A percentile compares a stretch with the other conserved stretches of the same genome.
phyloP scores from a whole-genome alignment of 2,797 vertebrate genomes.

The Emys orbicularis region DNA sequence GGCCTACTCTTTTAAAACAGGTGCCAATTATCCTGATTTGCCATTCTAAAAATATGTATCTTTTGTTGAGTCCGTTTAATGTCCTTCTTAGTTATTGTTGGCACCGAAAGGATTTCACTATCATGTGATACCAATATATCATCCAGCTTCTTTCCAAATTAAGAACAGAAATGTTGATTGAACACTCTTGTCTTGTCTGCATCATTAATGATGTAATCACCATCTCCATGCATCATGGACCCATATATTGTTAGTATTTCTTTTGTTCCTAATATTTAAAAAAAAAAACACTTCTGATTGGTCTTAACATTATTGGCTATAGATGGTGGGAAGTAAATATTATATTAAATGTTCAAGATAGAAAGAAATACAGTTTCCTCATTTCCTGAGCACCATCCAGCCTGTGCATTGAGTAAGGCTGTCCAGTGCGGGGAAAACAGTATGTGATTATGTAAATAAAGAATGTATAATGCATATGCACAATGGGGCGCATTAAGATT shows the following conservation, averaged over 20 bases:
- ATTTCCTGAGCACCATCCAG: no score
- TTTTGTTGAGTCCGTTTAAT: neutral
- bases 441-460: no score
- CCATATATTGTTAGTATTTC: neutral
- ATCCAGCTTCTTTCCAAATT: neutral
- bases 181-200: neutral
- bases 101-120: neutral
- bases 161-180: neutral
- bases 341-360: no score
- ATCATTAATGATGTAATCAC: neutral
- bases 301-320: neutral
- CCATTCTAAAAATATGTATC: neutral
- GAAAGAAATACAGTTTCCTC: no score
- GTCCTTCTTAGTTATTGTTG: neutral
- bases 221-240: neutral
- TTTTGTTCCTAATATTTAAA: neutral
- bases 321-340: neutral
- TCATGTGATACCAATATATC: neutral
- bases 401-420: no score
- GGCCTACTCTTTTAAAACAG: neutral
- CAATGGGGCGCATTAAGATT: no score
- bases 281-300: neutral
- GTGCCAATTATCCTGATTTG: neutral
- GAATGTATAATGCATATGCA: no score
- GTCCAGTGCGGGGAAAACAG: no score